Evolutionary conservation across 2,888 invertebrate genomes (phyloP).

Genomic region (Nomada flava): DNA sequence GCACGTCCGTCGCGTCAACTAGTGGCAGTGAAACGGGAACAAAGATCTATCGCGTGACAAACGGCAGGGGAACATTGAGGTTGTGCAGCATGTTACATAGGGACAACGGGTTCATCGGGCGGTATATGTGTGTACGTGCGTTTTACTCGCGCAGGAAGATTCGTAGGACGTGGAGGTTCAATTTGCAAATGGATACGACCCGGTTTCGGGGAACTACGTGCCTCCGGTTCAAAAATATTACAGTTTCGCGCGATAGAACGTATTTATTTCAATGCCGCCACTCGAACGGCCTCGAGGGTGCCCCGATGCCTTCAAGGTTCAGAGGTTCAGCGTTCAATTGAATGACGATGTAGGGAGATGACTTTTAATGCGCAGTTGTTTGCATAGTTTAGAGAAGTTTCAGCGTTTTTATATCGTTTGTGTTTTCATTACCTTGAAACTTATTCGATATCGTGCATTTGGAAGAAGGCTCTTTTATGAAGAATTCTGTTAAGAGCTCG

Average conservation of each 20-base stretch:
- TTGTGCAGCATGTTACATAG: neutral
- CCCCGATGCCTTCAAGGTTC: no score
- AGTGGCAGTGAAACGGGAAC: conserved; percentile 16
- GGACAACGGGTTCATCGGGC: neutral
- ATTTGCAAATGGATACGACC: conserved; percentile 66
- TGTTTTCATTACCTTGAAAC: neutral
- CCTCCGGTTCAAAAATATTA: neutral
- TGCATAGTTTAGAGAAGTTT: neutral
- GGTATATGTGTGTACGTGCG: neutral
- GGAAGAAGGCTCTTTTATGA: no score
- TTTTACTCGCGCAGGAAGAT: conserved; percentile 38
- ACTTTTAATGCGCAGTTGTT: no score
- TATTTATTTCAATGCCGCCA: neutral
- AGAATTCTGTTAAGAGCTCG: no score
- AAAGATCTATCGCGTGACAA: conserved; percentile 46
- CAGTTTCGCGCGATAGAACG: neutral
- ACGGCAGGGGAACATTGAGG: conserved; percentile 16
- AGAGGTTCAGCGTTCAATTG: no score
- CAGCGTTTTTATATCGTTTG: neutral
- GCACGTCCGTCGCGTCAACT: neutral
- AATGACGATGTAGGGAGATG: no score
- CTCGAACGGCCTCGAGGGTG: neutral
- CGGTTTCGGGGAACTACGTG: conserved; percentile 6
- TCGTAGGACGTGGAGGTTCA: conserved; percentile 47
- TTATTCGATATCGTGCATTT: no score